A percentile compares a stretch with the other conserved stretches of the same genome.
Evolutionary conservation across 2,113 vertebrate genomes (phyloP).

Genomic region (Bos taurus): ARS-UCD2.0 NC_037328.1:28878001-28878500

Average conservation of each 20-base stretch:
- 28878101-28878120: not conserved
- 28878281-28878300: not conserved
- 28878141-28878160: not conserved
- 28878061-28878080: rapidly evolving
- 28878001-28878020: not conserved
- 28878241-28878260: not conserved
- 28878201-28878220: not conserved
- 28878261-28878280: not conserved
- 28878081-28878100: not conserved
- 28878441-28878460: not conserved
- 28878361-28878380: not conserved
- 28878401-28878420: not conserved
- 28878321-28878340: not conserved
- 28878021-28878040: not conserved
- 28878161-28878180: not conserved
- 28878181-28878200: not conserved
- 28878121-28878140: not conserved
- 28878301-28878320: not conserved
- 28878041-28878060: not conserved
- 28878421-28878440: not conserved
- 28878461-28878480: not conserved
- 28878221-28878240: not conserved
- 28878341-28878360: not conserved
- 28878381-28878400: not conserved
- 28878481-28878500: not conserved